phyloP scores from a whole-genome alignment of 2,113 vertebrate genomes.

The Maccullochella peelii region DNA sequence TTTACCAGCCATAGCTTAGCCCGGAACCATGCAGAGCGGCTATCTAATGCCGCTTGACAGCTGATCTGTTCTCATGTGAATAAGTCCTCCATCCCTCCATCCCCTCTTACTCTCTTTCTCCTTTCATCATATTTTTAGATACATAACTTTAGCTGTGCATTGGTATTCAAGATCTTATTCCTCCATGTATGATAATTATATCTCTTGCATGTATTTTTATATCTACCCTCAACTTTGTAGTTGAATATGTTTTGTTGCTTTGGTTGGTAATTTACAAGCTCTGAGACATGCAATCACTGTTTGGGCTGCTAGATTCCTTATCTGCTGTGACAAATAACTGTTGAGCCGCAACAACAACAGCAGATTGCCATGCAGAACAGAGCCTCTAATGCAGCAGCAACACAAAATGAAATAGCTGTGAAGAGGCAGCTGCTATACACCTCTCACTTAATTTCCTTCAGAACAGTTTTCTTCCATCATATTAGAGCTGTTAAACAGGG shows the following conservation, averaged over 20 bases:
- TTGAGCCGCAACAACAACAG: slow-evolving; percentile 64
- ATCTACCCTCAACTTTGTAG: slow-evolving; percentile 29
- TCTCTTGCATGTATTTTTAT: slow-evolving; percentile 54
- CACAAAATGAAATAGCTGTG: slow-evolving; percentile 67
- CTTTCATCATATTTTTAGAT: slow-evolving; percentile 52
- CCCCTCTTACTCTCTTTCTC: slow-evolving; percentile 22
- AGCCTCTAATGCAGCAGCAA: slow-evolving; percentile 68
- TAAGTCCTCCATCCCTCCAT: slow-evolving; percentile 34
- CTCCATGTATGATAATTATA: slow-evolving; percentile 30
- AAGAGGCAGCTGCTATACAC: slow-evolving; percentile 77
- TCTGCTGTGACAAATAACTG: slow-evolving; percentile 77
- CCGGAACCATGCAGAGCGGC: slow-evolving; percentile 48
- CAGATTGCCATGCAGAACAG: slow-evolving; percentile 72
- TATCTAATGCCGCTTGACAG: slow-evolving; percentile 49
- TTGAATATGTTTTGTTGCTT: slow-evolving; percentile 45
- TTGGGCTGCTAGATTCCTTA: slow-evolving; percentile 61
- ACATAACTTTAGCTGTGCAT: slow-evolving; percentile 32
- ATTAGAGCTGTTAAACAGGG: slow-evolving; percentile 74
- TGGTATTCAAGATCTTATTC: slow-evolving; percentile 44
- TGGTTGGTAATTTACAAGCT: slow-evolving; percentile 63
- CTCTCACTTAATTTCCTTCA: slow-evolving; percentile 73
- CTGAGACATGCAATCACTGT: slow-evolving; percentile 60
- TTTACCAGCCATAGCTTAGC: slow-evolving; percentile 46
- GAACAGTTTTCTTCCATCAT: slow-evolving; percentile 75
- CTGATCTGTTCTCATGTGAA: slow-evolving; percentile 49